Conservation (phyloP, 2,797 vertebrate genomes). For the Potorous gilbertii region DNA sequence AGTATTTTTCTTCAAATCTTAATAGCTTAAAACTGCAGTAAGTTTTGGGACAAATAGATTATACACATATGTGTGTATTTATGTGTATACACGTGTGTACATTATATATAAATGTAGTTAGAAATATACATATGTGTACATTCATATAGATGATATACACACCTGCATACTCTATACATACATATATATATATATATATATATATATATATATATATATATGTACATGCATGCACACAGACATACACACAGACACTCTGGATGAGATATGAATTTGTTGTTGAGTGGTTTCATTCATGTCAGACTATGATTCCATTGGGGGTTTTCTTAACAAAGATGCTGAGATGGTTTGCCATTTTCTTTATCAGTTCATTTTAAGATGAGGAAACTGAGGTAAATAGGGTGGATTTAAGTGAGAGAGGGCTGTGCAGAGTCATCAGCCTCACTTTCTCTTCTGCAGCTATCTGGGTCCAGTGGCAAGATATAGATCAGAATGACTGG, state of each 20-base stretch:
- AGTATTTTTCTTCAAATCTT: neutral
- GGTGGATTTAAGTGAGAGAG: too few relatives aligned
- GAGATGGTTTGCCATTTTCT: neutral
- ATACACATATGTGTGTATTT: neutral
- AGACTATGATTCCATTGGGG: neutral
- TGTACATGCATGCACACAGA: neutral
- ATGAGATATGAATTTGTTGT: neutral
- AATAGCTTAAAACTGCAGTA: neutral
- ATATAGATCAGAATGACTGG: too few relatives aligned
- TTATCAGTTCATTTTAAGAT: neutral
- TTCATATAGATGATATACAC: neutral
- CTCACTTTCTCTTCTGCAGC: too few relatives aligned
- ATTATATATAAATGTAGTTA: too few relatives aligned
- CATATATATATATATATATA: fast-evolving
- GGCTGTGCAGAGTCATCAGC: too few relatives aligned
- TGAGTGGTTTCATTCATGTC: neutral
- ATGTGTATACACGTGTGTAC: neutral
- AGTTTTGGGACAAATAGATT: neutral
- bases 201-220: fast-evolving
- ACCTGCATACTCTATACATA: neutral
- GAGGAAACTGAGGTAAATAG: neutral
- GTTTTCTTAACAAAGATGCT: neutral
- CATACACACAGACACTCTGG: neutral
- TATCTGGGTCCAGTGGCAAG: too few relatives aligned
- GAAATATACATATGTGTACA: neutral